Evolutionary conservation across 2,888 invertebrate genomes (phyloP).

Genomic region (Magallana nippona): DNA sequence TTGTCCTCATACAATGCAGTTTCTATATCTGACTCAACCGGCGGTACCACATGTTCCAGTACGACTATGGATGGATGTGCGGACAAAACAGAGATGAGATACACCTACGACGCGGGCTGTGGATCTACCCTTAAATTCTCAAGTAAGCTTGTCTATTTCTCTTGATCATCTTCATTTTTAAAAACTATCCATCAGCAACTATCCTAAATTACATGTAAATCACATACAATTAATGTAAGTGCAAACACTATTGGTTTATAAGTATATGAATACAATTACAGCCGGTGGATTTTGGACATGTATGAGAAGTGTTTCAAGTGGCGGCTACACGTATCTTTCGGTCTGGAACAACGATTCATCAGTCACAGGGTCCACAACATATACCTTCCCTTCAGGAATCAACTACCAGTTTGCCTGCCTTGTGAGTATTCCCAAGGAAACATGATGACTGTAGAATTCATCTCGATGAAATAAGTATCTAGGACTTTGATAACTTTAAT

Average conservation of each 20-base stretch:
- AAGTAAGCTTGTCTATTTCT: constrained; percentile 42
- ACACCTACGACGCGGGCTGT: constrained; percentile 54
- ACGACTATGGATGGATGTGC: constrained; percentile 57
- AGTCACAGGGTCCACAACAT: constrained; percentile 52
- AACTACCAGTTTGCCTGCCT: constrained; percentile 53
- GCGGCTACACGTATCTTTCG: constrained; percentile 47
- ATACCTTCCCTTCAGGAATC: constrained; percentile 13
- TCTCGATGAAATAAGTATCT: not conserved
- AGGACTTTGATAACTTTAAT: no score
- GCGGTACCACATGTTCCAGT: constrained; percentile 49
- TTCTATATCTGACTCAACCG: constrained; percentile 42
- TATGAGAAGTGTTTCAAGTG: constrained; percentile 44
- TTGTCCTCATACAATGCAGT: constrained; percentile 43
- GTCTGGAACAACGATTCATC: constrained; percentile 59
- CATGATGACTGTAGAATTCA: not conserved
- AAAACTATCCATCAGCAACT: no score
- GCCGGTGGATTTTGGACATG: constrained; percentile 55
- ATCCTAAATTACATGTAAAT: not conserved
- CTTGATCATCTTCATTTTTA: no score
- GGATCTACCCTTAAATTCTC: constrained; percentile 53
- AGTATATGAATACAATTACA: constrained; percentile 35
- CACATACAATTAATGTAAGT: not conserved
- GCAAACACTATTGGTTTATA: not conserved
- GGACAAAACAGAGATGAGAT: constrained; percentile 49
- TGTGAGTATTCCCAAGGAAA: constrained; percentile 47